Evolutionary conservation across 1,140 invertebrate species (phyloP), one percentile per base, ranked within the genome.

Genomic region (Saxidomus purpurata): DNA sequence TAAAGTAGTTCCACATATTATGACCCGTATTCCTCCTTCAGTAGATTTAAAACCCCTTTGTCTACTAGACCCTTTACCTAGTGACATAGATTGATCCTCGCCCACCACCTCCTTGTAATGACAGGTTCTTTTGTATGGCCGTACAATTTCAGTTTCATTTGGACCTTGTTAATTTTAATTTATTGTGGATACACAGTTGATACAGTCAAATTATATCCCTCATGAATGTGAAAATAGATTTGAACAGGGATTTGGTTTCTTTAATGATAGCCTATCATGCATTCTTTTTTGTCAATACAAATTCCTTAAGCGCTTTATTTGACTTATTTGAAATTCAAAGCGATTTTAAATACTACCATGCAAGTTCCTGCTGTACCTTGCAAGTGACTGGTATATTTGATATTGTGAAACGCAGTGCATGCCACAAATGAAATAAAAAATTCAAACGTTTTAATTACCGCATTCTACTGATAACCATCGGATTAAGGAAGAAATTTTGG

Each of bases 81-180:
- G 47, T 52, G 76, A 79, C 76, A 52, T 55, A 79, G 47, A 79
- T 55, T 31, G 28, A 79, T 79, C 13, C 19, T 8, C 47, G 3
- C 1, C 15, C 8, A 55, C 8, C n/a, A 36, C 1, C 15, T 31
- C n/a, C 8, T 31, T 15, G 76, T 79, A 79, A 79, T 79, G 47
- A 79, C 76, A 79, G 76, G 47, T 49, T 79, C 3, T n/a, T 79
- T 79, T 52, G 76, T 52, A 13, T 17, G 4, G n/a, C 25, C 47
- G 49, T 28, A 79, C 76, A 52, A 79, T 79, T 79, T 79, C 76
- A 59, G 76, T 79, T 79, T 79, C 76, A 79, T 79, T 79, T 79
- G 8, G 25, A 34, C n/a, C 76, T 79, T 79, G 76, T 79, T 79
- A 79, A 79, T 79, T 79, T 28, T 79, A 79, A 79, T 79, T 79